These are phyloP conservation scores for Tenthredo amoena DNA, from an alignment of 2,888 invertebrate species.

Conservation along the genomic window DNA sequence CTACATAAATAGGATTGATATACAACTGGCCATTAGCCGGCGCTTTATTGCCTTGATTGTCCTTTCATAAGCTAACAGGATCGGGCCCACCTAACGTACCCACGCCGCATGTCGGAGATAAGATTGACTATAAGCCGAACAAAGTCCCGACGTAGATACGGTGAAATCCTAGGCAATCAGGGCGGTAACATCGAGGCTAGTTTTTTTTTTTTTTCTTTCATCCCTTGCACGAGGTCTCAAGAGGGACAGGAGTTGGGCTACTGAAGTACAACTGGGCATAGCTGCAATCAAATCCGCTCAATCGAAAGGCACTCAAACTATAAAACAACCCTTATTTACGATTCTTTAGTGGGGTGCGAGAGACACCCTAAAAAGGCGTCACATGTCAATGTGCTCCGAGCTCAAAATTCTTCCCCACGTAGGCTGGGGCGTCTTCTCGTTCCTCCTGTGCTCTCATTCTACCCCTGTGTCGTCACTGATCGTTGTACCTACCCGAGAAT, in stretches of 20 bases:
- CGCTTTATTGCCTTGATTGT: constrained; percentile 35
- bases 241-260: constrained; percentile 24
- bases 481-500: constrained; percentile 10
- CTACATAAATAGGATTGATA: constrained; percentile 39
- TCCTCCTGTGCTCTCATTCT: constrained; percentile 30
- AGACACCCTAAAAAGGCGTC: constrained; percentile 67
- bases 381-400: constrained; percentile 66
- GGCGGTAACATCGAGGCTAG: constrained; percentile 30
- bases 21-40: constrained; percentile 2
- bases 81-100: neutral
- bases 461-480: neutral
- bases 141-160: constrained; percentile 43
- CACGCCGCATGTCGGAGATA: constrained; percentile 44
- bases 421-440: constrained; percentile 48
- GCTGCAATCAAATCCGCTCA: constrained; percentile 71
- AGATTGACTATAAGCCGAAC: constrained; percentile 43
- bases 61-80: constrained; percentile 47
- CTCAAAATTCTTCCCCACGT: constrained; percentile 46
- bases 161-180: constrained; percentile 37
- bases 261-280: constrained; percentile 57
- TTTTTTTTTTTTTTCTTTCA: constrained; percentile 41
- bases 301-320: constrained; percentile 66
- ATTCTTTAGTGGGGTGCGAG: constrained; percentile 64
- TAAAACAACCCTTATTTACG: constrained; percentile 69
- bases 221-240: constrained; percentile 44